Evolutionary conservation across 35 echinoderm and acorn worm genomes (phyloP).

Genomic region (Acanthaster planci): DNA sequence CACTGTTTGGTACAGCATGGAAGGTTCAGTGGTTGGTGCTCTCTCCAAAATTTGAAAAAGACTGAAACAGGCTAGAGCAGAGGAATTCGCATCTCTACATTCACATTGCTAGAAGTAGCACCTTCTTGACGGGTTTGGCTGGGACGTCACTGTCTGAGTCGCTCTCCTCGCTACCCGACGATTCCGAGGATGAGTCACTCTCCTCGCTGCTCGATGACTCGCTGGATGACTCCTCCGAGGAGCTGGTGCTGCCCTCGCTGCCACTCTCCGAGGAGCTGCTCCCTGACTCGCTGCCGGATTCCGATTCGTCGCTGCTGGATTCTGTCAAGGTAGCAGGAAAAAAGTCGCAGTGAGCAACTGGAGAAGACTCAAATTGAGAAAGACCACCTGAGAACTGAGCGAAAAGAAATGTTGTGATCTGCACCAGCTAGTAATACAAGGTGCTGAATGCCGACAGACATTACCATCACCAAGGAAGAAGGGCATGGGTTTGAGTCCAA

Average conservation of each 20-base stretch:
- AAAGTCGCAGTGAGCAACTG: not conserved
- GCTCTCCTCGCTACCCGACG: conserved; percentile 47
- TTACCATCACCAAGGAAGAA: too few relatives aligned
- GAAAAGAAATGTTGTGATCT: too few relatives aligned
- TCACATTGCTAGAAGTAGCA: not conserved
- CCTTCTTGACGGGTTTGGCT: conserved; percentile 63
- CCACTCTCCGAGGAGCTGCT: conserved; percentile 30
- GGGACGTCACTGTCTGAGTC: conserved; percentile 55
- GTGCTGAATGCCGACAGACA: too few relatives aligned
- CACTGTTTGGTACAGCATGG: too few relatives aligned
- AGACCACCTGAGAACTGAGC: too few relatives aligned
- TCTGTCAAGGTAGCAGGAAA: not conserved
- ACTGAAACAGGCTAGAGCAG: not conserved
- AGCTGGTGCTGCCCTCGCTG: conserved; percentile 27
- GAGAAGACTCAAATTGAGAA: not conserved
- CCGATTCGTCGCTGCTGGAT: conserved; percentile 42
- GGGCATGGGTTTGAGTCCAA: too few relatives aligned
- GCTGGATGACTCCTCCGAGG: not conserved
- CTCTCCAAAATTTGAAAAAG: not conserved
- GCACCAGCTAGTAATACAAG: too few relatives aligned
- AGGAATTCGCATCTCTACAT: not conserved
- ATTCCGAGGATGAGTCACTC: conserved; percentile 43
- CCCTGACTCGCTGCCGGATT: conserved; percentile 22
- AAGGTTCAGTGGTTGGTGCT: too few relatives aligned
- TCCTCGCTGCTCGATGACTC: conserved; percentile 31